Conservation (phyloP, 2,888 invertebrate species). For the Xylota segnis region DNA sequence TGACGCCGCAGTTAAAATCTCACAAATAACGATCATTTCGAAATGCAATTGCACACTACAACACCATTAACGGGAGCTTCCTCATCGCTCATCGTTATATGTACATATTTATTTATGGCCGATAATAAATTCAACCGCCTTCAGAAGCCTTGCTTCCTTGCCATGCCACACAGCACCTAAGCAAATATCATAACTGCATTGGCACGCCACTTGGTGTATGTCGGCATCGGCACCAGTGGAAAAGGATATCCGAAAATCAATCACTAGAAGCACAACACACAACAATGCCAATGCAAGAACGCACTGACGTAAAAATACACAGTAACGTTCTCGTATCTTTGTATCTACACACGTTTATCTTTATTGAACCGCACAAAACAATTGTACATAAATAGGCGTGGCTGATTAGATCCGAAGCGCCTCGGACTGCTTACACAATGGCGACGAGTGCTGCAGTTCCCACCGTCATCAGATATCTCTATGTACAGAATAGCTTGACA, state of each 20-base stretch:
- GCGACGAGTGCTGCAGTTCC: constrained; percentile 26
- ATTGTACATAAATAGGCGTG: constrained; percentile 26
- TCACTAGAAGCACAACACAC: constrained; percentile 35
- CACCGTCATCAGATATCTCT: constrained; percentile 49
- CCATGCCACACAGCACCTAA: constrained; percentile 1
- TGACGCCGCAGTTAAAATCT: constrained; percentile 25
- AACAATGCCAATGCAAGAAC: constrained; percentile 5
- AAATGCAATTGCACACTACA: constrained; percentile 38
- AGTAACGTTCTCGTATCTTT: background rate
- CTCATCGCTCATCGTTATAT: constrained; percentile 34
- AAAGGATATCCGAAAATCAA: constrained; percentile 69
- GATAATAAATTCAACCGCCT: constrained; percentile 46
- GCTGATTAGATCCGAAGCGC: constrained; percentile 45
- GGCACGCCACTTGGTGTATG: constrained; percentile 29
- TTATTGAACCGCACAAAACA: constrained; percentile 16
- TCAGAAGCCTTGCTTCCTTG: constrained; percentile 10
- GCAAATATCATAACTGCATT: constrained; percentile 45
- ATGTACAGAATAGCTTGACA: constrained; percentile 50
- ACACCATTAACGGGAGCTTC: constrained; percentile 33
- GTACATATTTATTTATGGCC: no score
- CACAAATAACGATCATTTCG: constrained; percentile 31
- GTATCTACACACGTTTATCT: constrained; percentile 13
- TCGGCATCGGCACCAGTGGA: constrained; percentile 23
- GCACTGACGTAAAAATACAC: constrained; percentile 39
- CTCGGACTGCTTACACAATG: constrained; percentile 5